Evolutionary conservation across 2,113 vertebrate species (phyloP).

Genomic region (Zosterops lateralis): DNA sequence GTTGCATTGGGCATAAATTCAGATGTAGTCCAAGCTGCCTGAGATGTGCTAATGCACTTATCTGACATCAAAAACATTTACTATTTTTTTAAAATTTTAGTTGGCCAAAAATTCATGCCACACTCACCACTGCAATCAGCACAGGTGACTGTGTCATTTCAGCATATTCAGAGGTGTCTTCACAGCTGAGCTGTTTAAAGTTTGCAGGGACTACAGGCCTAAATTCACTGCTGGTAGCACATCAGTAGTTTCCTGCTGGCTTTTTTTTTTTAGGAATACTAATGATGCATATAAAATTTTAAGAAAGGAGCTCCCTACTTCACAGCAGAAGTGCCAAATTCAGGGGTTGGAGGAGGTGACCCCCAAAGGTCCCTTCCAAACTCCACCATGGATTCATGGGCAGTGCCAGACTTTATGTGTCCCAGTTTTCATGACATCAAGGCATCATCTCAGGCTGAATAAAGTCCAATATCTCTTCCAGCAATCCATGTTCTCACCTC

Average conservation of each 20-base stretch:
- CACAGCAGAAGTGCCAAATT: background rate
- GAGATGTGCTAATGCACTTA: background rate
- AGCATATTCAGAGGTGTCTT: background rate
- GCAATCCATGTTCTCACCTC: background rate
- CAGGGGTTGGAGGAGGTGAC: background rate
- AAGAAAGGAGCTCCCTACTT: background rate
- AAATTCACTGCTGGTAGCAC: background rate
- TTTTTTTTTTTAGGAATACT: background rate
- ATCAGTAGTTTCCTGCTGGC: background rate
- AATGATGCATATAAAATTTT: background rate
- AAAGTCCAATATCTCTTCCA: background rate
- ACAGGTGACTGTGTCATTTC: background rate
- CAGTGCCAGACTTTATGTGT: background rate
- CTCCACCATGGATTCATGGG: fast-evolving
- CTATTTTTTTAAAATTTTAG: background rate
- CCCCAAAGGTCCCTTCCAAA: background rate
- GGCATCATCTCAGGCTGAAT: background rate
- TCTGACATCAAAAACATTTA: background rate
- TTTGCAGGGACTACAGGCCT: background rate
- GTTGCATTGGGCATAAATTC: background rate
- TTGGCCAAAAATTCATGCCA: background rate
- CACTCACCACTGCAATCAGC: background rate
- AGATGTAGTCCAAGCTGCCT: background rate
- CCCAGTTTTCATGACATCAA: background rate
- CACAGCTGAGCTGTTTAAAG: background rate